Evolutionary conservation across 2,797 vertebrate genomes (phyloP), one percentile per base, ranked within the genome.

Genomic region (Hozukius guyotensis): DNA sequence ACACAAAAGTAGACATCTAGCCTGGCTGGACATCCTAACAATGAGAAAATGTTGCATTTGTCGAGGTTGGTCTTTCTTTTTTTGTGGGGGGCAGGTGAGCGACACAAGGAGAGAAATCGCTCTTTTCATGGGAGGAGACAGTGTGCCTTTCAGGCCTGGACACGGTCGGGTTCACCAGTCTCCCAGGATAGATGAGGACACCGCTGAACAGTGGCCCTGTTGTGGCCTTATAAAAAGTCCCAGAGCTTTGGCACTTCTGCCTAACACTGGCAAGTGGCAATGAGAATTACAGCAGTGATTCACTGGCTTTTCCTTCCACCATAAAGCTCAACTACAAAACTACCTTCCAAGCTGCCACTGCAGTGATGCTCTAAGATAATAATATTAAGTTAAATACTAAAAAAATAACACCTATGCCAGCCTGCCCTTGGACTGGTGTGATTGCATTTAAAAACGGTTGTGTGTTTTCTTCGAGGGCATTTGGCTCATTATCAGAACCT

Each of bases 171-270:
- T 91, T 88, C 91, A 89, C 88, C 81, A 87, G 84, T 88, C 94
- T 84, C 87, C 83, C 62, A 87, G 85, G 91, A 89, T 83, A 71
- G 86, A 93, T 92, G 89, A 83, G 89, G 83, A 87, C 80, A 22
- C 72, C 2, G 86, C 79, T 82, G 86, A 94, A 92, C 87, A 93
- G 85, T 84, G 88, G 88, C 84, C 91, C 87, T 90, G 87, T 92
- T 93, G 93, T 94, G 93, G 89, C 79, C 89, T 90, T 71, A 92
- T 91, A 87, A 93, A 94, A 87, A 85, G 69, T 85, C 72, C 22
- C 56, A 78, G 79, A 16, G 81, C 80, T 87, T 18, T 82, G 83
- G 61, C 87, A 79, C 78, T 73, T 75, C 72, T 83, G 82, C 77
- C 82, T 69, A 83, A 89, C 88, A 82, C 78, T 67, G 70, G 77